A percentile compares a stretch with the other conserved stretches of the same genome.
Evolutionary conservation across 2,113 vertebrate species (phyloP).

Genomic region (Colaptes auratus): DNA sequence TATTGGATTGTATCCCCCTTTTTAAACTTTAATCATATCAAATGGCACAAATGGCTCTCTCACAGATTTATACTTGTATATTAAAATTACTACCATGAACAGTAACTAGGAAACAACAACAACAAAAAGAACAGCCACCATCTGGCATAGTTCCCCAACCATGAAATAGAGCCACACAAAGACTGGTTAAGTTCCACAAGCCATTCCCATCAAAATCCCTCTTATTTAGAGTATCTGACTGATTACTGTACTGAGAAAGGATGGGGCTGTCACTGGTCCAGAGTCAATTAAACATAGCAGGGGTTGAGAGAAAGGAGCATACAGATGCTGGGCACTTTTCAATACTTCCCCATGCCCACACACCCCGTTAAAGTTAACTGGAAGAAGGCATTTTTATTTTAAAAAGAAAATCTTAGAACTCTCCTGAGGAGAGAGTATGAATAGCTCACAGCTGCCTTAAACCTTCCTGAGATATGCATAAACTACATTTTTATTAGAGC

Average conservation of each 20-base stretch:
- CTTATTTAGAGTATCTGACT: not conserved
- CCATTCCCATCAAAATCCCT: not conserved
- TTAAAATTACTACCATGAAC: not conserved
- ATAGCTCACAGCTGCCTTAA: constrained; percentile 63
- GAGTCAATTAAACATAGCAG: not conserved
- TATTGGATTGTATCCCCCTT: no score
- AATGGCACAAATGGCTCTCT: not conserved
- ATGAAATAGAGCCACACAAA: not conserved
- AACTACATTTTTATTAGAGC: constrained; percentile 69
- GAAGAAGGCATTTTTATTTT: not conserved
- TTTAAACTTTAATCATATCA: not conserved
- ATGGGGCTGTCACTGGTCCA: not conserved
- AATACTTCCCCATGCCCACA: not conserved
- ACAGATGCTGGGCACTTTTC: not conserved
- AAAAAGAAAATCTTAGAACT: constrained; percentile 30
- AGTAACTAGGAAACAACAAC: not conserved
- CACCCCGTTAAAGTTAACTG: constrained; percentile 5
- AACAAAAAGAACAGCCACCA: not conserved
- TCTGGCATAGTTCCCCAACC: not conserved
- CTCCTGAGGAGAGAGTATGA: constrained; percentile 28
- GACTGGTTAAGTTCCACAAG: not conserved
- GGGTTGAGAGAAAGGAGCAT: rapidly evolving
- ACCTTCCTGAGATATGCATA: constrained; percentile 38
- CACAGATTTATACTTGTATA: rapidly evolving
- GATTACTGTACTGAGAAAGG: not conserved